phyloP scores from a whole-genome alignment of 2,888 invertebrate species.

The Hylaea fasciaria region DNA sequence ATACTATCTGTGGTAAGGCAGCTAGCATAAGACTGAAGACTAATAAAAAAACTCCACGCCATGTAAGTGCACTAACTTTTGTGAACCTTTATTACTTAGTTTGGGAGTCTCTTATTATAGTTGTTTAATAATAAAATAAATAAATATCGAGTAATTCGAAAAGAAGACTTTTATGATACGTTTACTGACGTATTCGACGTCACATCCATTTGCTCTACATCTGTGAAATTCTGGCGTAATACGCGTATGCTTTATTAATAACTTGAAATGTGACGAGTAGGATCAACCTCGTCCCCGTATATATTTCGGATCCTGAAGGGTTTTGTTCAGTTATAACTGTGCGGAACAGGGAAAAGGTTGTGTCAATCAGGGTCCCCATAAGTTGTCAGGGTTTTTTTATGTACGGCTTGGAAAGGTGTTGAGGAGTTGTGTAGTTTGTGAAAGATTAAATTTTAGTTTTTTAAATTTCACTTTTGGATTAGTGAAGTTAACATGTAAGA shows the following conservation, averaged over 20 bases:
- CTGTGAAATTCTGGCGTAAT: conserved; percentile 2
- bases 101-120: too few relatives aligned
- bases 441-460: too few relatives aligned
- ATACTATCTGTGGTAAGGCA: too few relatives aligned
- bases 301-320: conserved; percentile 37
- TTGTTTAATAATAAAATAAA: too few relatives aligned
- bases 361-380: conserved; percentile 1
- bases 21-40: too few relatives aligned
- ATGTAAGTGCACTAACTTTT: too few relatives aligned
- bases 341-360: conserved; percentile 23
- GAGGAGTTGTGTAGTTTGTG: neutral
- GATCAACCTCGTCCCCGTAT: conserved; percentile 33
- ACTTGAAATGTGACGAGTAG: conserved; percentile 29
- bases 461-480: too few relatives aligned
- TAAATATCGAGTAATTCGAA: too few relatives aligned
- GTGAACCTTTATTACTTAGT: too few relatives aligned
- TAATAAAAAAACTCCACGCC: too few relatives aligned
- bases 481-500: too few relatives aligned
- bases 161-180: too few relatives aligned
- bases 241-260: conserved; percentile 24
- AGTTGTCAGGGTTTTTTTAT: neutral
- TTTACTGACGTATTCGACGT: neutral
- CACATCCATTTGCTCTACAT: conserved; percentile 16
- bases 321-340: conserved; percentile 34
- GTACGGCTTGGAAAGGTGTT: neutral